Base-by-base conservation (phyloP, 2,113 vertebrate species). In the Phyllostomus discolor region DNA sequence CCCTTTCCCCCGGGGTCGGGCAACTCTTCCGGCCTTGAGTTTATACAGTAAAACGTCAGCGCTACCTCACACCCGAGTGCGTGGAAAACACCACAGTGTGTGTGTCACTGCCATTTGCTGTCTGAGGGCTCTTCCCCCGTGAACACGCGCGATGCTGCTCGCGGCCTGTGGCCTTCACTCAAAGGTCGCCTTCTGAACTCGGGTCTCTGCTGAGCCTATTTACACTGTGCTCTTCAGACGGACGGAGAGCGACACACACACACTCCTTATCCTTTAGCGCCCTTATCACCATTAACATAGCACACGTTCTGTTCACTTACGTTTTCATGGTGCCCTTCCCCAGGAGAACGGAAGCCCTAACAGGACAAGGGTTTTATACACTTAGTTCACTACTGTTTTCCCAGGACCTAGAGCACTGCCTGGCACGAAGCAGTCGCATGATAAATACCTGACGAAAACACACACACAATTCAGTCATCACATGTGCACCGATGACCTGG, bases 121-220 rank as follows among this genome's bases (percentile, higher is more conserved):
- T 35, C 59, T 52, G 12, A 10, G 8, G 54, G 4, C 3, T 64
- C 79, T 64, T 62, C 50, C 8, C 22, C 19, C 17, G 17, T 10
- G 2, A 0, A 22, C 9, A 12, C 38, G 5, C 3, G 24, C 0
- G 33, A 14, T 10, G 7, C 24, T 10, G 38, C 2, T 20, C 26
- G 7, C 1, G 0, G 2, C 26, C 31, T 66, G 33, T 64, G 20
- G 38, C 48, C 33, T 35, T 57, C n/a, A 28, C 14, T 66, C 38
- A 19, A 85, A 75, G 52, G 64, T 52, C 50, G 31, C 54, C 31
- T 35, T 87, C 31, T 33, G 20, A 52, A 24, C 1, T 10, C 5
- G 33, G 19, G 50, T 11, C 48, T 73, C 54, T 69, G 7, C 88
- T 57, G 85, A 88, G 7, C 4, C 14, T 48, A 4, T n/a, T 41